Evolutionary conservation across 2,113 vertebrate genomes (phyloP), one percentile per base, ranked within the genome.

Genomic region (Typhlomys cinereus): DNA sequence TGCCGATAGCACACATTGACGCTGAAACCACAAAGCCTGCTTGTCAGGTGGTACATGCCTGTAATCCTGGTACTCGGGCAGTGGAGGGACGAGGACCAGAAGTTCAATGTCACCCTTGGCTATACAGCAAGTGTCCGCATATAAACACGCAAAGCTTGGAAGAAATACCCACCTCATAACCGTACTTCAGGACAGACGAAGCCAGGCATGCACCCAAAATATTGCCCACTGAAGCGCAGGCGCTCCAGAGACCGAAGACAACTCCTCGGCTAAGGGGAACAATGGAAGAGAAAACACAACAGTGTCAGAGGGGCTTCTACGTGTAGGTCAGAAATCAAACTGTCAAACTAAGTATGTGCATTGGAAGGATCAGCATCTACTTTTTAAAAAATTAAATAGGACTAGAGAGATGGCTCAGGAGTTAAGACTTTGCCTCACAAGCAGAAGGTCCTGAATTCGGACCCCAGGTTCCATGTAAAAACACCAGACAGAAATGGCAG

Each of bases 181-280:
- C 99, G 0, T 99, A 99, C 78, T 98, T 98, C 46, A 99, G 98
- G 88, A 99, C 99, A 0, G 99, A 99, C 7, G 99, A 99, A 1
- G 99, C 99, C 44, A 99, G 98, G 96, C 99, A 99, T 0, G 99
- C 99, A 14, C 99, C 99, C 25, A 99, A 97, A 96, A 99, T 99
- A 97, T 99, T 99, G 27, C 99, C 99, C 14, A 99, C 99, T 0
- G 99, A 99, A 1, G 99, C 99, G 94, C 99, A 99, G 36, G 99
- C 99, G 41, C 99, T 99, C 99, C 99, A 99, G 85, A 99, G 98
- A 34, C 99, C 99, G 52, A 99, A 99, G 21, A 99, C 97, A 93
- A 99, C 99, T 5, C 99, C 99, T 44, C 99, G 98, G 31, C 99
- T 99, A 94, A 0, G 39, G 1, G 4, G 31, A 46, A 15, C 91